phyloP scores from a whole-genome alignment of 2,113 vertebrate genomes.

The Isurus oxyrinchus region DNA sequence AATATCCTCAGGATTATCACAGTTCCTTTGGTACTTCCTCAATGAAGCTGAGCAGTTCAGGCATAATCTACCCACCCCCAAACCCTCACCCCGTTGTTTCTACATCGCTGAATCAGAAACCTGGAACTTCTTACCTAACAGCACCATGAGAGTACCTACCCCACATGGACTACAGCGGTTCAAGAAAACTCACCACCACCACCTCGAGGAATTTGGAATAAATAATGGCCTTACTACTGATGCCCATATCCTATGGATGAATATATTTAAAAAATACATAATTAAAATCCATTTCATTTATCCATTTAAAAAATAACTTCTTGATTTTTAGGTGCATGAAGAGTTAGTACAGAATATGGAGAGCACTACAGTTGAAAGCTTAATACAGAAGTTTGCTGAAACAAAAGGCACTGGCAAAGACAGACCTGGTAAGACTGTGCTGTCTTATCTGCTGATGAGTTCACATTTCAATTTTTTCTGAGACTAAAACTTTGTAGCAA shows the following conservation, averaged over 20 bases:
- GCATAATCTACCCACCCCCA: not conserved
- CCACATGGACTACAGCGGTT: too few relatives aligned
- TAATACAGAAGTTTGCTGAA: conserved; percentile 88
- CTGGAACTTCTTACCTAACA: too few relatives aligned
- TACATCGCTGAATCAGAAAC: too few relatives aligned
- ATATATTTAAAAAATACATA: not conserved
- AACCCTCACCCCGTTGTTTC: too few relatives aligned
- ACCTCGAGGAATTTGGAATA: too few relatives aligned
- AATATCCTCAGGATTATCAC: too few relatives aligned
- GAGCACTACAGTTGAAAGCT: conserved; percentile 84
- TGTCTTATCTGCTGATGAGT: not conserved
- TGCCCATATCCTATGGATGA: too few relatives aligned
- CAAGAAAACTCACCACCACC: too few relatives aligned
- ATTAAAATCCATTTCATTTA: not conserved
- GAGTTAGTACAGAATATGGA: conserved; percentile 92
- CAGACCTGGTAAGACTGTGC: conserved; percentile 74
- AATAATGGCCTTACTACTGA: too few relatives aligned
- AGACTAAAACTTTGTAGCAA: not conserved
- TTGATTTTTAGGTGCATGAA: conserved; percentile 71
- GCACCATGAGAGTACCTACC: too few relatives aligned
- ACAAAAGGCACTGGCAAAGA: conserved; percentile 93
- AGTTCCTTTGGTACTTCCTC: not conserved
- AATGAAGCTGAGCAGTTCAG: not conserved
- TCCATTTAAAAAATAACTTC: conserved; percentile 25
- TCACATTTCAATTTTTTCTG: not conserved